Evolutionary conservation across 2,797 vertebrate species (phyloP).

Genomic region (Platalea minor): DNA sequence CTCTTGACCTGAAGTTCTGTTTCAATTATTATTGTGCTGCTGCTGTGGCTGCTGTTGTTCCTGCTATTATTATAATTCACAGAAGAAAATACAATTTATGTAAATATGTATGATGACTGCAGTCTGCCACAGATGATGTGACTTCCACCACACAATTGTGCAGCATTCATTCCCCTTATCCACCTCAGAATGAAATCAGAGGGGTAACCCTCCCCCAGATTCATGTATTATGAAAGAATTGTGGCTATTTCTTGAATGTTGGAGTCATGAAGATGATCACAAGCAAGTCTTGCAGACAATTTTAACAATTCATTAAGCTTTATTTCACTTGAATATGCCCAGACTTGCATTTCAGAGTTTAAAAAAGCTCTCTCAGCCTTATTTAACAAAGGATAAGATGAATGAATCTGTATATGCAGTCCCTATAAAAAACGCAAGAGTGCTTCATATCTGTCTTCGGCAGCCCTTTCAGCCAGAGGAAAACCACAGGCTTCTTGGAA

Average conservation of each 20-base stretch:
- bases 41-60: background rate
- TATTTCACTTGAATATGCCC: background rate
- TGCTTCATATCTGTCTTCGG: background rate
- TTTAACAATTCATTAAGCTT: slow-evolving; percentile 12
- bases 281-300: background rate
- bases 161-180: background rate
- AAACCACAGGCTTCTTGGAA: slow-evolving; percentile 11
- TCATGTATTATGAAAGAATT: background rate
- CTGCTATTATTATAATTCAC: background rate
- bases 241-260: background rate
- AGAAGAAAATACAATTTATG: slow-evolving; percentile 26
- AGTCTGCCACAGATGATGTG: background rate
- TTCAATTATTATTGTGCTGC: background rate
- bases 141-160: background rate
- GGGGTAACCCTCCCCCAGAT: background rate
- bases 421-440: background rate
- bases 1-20: background rate
- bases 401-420: background rate
- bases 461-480: background rate
- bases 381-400: background rate
- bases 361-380: background rate
- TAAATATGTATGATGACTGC: background rate
- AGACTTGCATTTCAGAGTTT: background rate
- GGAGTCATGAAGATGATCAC: background rate
- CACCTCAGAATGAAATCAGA: background rate